phyloP scores from a whole-genome alignment of 2,888 invertebrate genomes.

The Acanthoscelides obtectus region DNA sequence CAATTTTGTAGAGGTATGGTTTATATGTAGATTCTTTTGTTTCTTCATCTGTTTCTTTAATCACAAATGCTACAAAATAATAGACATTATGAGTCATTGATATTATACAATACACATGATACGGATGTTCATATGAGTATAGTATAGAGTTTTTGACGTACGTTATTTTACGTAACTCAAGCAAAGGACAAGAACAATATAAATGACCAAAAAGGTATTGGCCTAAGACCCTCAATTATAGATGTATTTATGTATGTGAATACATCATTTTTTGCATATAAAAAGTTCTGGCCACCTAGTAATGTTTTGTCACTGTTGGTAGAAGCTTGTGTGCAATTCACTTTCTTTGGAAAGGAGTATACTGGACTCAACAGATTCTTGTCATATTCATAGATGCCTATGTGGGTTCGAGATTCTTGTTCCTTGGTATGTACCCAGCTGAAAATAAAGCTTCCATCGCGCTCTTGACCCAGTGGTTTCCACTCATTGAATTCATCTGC shows the following conservation, averaged over 20 bases:
- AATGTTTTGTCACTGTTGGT: conserved; percentile 62
- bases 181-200: too few species aligned
- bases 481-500: conserved; percentile 68
- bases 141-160: too few species aligned
- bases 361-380: conserved; percentile 57
- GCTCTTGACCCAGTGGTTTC: conserved; percentile 77
- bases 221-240: too few species aligned
- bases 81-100: too few species aligned
- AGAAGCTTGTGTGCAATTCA: conserved; percentile 76
- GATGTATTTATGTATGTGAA: background rate
- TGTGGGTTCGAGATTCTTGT: conserved; percentile 32
- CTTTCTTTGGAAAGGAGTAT: conserved; percentile 57
- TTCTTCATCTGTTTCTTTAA: conserved; percentile 49
- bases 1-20: conserved; percentile 59
- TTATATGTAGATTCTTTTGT: conserved; percentile 50
- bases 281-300: background rate
- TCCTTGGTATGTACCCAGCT: conserved; percentile 54
- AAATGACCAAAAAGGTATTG: too few species aligned
- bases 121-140: too few species aligned
- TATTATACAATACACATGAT: too few species aligned
- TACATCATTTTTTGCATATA: background rate
- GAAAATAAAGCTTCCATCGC: conserved; percentile 67
- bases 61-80: conserved; percentile 53
- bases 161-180: too few species aligned
- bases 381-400: conserved; percentile 60